Evolutionary conservation across 2,888 invertebrate species (phyloP), one percentile per base, ranked within the genome.

Genomic region (Marronus borbonicus): DNA sequence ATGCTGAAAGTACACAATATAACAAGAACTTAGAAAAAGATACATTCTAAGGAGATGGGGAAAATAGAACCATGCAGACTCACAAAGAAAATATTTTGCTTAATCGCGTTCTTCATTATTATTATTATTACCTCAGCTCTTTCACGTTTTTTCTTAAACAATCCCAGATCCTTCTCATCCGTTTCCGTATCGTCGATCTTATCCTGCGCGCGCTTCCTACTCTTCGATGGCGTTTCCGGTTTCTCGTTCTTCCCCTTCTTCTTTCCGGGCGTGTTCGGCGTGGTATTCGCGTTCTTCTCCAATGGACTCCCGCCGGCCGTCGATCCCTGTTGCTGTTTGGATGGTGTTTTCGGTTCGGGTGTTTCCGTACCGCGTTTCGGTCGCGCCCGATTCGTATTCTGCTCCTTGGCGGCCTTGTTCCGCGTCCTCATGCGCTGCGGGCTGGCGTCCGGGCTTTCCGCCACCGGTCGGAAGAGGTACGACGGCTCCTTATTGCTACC

Each of bases 361-460:
- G 91, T 91, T 78, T 92, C 92, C 55, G 90, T 91, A 20, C 90
- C 92, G 81, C 93, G 90, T 88, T 93, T 92, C 62, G 92, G 92
- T 84, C 92, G 89, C 50, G 89, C 86, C 62, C 89, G 86, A 77
- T 85, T 87, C 0, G 81, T 82, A 3, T 91, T 92, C 88, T 93
- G 92, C 89, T 96, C 94, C 90, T 96, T 95, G 75, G 94, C 93
- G 84, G 91, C 92, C 88, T 94, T 94, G 89, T 96, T 95, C 84
- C 97, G 91, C 80, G 97, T 97, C 87, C 96, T 93, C 94, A 96
- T 96, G 88, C 96, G 93, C 87, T 95, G 96, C 75, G 96, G 96
- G 86, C 95, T 95, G 86, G 94, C 94, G 87, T 96, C 96, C 84
- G 93, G 93, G 84, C 92, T 94, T 76, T 93, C 93, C 82, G 84